Conservation (phyloP, 2,888 invertebrate genomes). For the Drosophila macrospina region DNA sequence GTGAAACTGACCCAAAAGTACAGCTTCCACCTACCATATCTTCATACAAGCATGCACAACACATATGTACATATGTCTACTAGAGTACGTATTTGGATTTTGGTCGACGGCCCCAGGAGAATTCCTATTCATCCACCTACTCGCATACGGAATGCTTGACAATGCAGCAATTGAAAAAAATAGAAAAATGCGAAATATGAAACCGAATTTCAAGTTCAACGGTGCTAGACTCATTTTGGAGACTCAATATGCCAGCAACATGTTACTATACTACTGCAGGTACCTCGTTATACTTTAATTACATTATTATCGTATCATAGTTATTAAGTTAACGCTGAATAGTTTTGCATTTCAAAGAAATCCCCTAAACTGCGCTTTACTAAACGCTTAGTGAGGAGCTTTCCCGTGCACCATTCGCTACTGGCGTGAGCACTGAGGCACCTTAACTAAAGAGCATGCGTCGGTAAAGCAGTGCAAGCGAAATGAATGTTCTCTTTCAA, state of each 20-base stretch:
- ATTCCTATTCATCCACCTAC: conserved; percentile 48
- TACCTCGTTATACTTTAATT: background rate
- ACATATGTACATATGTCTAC: conserved; percentile 27
- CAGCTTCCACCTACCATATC: conserved; percentile 31
- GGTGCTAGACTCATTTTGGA: conserved; percentile 13
- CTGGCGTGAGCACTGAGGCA: background rate
- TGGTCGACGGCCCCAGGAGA: conserved; percentile 60
- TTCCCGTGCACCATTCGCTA: conserved; percentile 12
- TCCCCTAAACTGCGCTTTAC: conserved; percentile 46
- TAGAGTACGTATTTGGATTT: conserved; percentile 34
- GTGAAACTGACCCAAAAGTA: conserved; percentile 65
- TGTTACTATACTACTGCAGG: conserved; percentile 19
- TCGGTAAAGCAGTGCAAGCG: conserved; percentile 56
- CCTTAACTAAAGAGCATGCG: conserved; percentile 3
- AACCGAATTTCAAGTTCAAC: conserved; percentile 40
- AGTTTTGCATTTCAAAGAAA: background rate
- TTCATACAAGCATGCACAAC: conserved; percentile 42
- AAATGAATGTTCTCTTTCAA: conserved; percentile 37
- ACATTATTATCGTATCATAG: background rate
- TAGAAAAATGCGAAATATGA: conserved; percentile 25
- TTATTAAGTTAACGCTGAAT: background rate
- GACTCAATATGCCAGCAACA: conserved; percentile 27
- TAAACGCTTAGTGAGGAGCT: conserved; percentile 9
- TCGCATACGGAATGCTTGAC: conserved; percentile 31
- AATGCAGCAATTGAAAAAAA: conserved; percentile 22